Percentiles rank a stretch among this genome's conserved stretches.
phyloP scores from a whole-genome alignment of 2,113 vertebrate species.

The Pitta sordida region DNA sequence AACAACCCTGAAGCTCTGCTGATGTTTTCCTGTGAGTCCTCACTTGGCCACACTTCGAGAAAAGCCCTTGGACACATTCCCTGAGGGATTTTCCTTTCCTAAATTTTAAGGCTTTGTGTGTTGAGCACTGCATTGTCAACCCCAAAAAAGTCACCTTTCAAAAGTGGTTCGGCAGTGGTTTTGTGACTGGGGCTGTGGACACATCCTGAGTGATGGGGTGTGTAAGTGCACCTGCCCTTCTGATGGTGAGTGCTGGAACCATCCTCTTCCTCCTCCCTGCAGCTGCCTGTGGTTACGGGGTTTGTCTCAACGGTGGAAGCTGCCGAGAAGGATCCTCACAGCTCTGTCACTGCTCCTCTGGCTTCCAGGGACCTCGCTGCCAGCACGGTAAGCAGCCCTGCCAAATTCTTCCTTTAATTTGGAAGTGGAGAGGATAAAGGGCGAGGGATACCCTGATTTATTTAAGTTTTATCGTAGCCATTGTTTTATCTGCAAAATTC shows the following conservation, averaged over 20 bases:
- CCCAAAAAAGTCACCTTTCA: background rate
- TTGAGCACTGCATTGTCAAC: fast-evolving
- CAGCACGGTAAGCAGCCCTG: slow-evolving; percentile 77
- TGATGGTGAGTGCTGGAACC: fast-evolving
- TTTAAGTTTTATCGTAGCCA: background rate
- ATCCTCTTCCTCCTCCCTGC: background rate
- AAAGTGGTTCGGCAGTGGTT: fast-evolving
- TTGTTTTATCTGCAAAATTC: background rate
- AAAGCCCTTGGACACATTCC: background rate
- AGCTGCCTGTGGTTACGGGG: slow-evolving; percentile 70
- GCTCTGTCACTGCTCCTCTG: slow-evolving; percentile 77
- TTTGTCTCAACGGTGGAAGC: slow-evolving; percentile 81
- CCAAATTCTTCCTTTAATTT: background rate
- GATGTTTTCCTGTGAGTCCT: background rate
- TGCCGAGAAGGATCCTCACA: slow-evolving; percentile 72
- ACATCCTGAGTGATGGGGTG: fast-evolving
- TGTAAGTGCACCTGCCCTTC: fast-evolving
- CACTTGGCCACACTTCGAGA: background rate
- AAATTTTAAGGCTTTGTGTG: background rate
- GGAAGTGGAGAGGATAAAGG: background rate
- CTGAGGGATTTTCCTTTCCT: background rate
- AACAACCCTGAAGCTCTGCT: background rate
- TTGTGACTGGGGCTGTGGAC: background rate
- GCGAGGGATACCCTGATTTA: background rate
- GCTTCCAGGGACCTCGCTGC: slow-evolving; percentile 84